Percentiles rank a stretch among this genome's conserved stretches.
phyloP scores from a whole-genome alignment of 2,888 invertebrate species.

The Nephrotoma appendiculata region DNA sequence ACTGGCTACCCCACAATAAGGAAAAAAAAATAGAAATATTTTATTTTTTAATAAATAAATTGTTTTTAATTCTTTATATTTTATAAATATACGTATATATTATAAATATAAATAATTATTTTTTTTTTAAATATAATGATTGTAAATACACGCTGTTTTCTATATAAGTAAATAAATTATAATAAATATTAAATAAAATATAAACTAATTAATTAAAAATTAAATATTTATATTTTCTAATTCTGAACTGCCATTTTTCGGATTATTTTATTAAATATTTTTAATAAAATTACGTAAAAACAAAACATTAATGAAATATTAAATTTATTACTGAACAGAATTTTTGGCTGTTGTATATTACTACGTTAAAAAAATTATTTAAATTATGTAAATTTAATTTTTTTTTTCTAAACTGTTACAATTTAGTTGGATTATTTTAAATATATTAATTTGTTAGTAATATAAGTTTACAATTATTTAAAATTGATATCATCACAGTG shows the following conservation, averaged over 20 bases:
- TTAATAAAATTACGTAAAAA: not conserved
- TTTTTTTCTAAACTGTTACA: not conserved
- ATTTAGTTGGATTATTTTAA: not conserved
- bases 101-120: not conserved
- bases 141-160: slow-evolving; percentile 4
- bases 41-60: not conserved
- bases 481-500: not conserved
- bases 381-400: not conserved
- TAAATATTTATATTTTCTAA: not conserved
- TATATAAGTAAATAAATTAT: not conserved
- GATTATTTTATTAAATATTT: not conserved
- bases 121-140: not conserved
- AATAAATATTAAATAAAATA: not conserved
- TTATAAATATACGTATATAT: not conserved
- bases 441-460: not conserved
- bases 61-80: not conserved
- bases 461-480: not conserved
- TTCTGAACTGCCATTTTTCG: not conserved
- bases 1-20: not conserved
- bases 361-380: not conserved
- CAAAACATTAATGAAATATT: not conserved
- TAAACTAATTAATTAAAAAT: not conserved
- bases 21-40: not conserved
- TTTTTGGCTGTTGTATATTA: not conserved
- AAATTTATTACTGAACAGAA: not conserved